These are phyloP conservation scores for Leptothorax acervorum DNA, from an alignment of 2,888 invertebrate species.

Conservation along the genomic window DNA sequence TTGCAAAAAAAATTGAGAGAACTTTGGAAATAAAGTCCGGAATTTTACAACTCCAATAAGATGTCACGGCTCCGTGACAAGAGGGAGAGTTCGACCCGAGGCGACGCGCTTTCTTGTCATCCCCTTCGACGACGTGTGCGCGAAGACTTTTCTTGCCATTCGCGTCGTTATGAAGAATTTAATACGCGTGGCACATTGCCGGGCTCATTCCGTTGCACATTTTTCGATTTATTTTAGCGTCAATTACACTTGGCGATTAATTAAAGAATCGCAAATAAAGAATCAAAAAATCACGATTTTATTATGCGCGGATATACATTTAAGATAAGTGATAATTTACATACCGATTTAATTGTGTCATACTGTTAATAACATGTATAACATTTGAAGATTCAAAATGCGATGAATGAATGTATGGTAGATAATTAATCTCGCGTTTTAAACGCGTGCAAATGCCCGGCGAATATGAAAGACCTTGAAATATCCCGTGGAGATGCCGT, in stretches of 20 bases:
- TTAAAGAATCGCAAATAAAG: neutral
- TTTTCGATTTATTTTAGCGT: constrained; percentile 21
- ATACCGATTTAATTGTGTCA: neutral
- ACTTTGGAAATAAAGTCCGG: constrained; percentile 63
- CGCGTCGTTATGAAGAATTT: constrained; percentile 43
- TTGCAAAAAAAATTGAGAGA: constrained; percentile 39
- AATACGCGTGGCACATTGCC: neutral
- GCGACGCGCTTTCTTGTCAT: constrained; percentile 54
- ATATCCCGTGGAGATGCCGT: constrained; percentile 53
- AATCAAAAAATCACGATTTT: constrained; percentile 2
- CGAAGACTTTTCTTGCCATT: constrained; percentile 58
- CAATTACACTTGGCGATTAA: neutral
- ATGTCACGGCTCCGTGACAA: constrained; percentile 62
- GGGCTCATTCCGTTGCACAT: neutral
- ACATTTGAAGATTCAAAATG: constrained; percentile 12
- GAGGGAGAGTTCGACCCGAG: constrained; percentile 62
- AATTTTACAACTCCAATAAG: constrained; percentile 70
- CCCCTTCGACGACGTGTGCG: constrained; percentile 62
- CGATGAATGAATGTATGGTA: neutral
- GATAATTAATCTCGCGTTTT: constrained; percentile 35
- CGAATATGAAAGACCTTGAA: constrained; percentile 42
- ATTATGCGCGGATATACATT: neutral
- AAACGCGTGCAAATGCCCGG: neutral
- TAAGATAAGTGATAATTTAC: neutral
- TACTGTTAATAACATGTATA: neutral